Percentiles rank a stretch among this genome's conserved stretches.
Conservation (phyloP, 2,113 vertebrate genomes). For the Calyptommatus sinebrachiatus region DNA sequence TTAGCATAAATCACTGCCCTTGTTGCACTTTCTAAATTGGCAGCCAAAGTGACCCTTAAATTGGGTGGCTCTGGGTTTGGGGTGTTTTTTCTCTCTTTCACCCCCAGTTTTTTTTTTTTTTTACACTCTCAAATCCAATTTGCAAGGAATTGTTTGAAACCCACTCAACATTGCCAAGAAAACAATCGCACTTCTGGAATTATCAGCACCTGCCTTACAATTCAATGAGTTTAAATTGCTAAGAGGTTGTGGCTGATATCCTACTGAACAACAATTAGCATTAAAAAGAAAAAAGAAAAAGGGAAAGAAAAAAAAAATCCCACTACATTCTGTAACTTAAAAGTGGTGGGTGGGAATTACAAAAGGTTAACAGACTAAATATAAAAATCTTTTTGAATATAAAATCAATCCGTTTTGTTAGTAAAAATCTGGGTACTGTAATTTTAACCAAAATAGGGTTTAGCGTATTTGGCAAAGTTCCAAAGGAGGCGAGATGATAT, state of each 20-base stretch:
- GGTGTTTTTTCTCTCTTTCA: no score
- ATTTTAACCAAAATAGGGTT: constrained; percentile 70
- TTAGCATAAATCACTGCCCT: no score
- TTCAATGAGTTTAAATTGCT: constrained; percentile 64
- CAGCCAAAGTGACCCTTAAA: constrained; percentile 39
- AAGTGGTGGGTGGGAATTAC: constrained; percentile 73
- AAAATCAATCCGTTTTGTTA: constrained; percentile 74
- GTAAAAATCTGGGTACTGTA: constrained; percentile 67
- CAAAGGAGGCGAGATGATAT: constrained; percentile 56
- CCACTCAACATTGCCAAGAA: constrained; percentile 38
- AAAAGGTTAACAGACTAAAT: constrained; percentile 79
- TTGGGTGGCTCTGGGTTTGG: background rate
- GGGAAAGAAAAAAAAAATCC: background rate
- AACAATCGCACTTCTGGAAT: constrained; percentile 55
- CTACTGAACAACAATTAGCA: constrained; percentile 69
- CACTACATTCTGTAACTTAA: constrained; percentile 37
- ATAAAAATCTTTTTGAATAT: constrained; percentile 75
- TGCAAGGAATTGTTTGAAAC: constrained; percentile 54
- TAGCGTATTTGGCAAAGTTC: constrained; percentile 65
- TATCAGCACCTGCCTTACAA: constrained; percentile 69
- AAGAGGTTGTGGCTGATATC: constrained; percentile 67
- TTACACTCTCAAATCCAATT: constrained; percentile 53
- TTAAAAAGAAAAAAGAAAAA: constrained; percentile 24
- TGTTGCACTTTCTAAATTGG: constrained; percentile 2
- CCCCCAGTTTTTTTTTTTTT: background rate